A percentile compares a stretch with the other conserved stretches of the same genome.
These are phyloP conservation scores for Rhabdornis inornatus DNA, from an alignment of 2,113 vertebrate species.

Conservation along the genomic window DNA sequence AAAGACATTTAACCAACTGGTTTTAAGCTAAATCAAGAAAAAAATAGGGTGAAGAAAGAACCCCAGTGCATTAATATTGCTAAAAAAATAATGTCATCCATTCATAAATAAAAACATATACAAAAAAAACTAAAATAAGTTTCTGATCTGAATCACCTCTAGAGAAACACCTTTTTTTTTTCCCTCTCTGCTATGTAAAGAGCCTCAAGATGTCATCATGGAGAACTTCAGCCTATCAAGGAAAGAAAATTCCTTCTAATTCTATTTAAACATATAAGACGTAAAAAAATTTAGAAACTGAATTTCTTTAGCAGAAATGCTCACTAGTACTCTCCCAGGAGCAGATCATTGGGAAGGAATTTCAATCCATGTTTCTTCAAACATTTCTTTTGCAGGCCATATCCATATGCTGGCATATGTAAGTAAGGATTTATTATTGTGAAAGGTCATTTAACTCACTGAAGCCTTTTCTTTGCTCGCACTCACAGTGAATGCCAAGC, in stretches of 20 bases:
- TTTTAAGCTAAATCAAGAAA: background rate
- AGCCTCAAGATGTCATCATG: background rate
- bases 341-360: background rate
- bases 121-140: background rate
- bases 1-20: background rate
- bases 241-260: background rate
- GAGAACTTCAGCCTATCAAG: background rate
- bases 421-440: background rate
- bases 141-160: background rate
- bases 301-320: background rate
- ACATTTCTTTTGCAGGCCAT: background rate
- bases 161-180: background rate
- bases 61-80: background rate
- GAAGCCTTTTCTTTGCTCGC: background rate
- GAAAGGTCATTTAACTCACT: background rate
- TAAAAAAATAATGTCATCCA: background rate
- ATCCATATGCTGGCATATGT: background rate
- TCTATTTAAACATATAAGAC: background rate
- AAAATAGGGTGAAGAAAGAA: background rate
- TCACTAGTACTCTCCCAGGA: background rate
- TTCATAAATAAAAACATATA: background rate
- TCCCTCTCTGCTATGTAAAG: background rate
- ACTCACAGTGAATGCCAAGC: background rate
- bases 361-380: background rate
- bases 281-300: background rate